Evolutionary conservation across 1,140 invertebrate species (phyloP), one percentile per base, ranked within the genome.

Genomic region (Caerostris darwini): DNA sequence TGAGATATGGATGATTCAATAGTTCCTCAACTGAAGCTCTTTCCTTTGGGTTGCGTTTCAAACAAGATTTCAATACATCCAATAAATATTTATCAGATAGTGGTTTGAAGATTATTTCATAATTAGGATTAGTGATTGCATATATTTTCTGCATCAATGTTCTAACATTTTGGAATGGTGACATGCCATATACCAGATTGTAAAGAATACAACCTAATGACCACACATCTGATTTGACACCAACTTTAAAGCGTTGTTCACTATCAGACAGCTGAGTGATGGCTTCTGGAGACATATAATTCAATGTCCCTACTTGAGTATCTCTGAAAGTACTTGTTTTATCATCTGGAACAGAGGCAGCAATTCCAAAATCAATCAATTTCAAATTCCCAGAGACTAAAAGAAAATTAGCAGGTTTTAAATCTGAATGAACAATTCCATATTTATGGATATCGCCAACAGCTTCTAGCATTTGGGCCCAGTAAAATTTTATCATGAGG

Each of bases 341-440:
- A 95, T 99, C 99, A 71, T 97, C 96, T 95, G 98, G 97, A 86
- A 99, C 97, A 86, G 97, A 97, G 83, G 98, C 98, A n/a, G 99
- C 98, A 95, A 99, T 99, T 53, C 99, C 99, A 96, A 99, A 99
- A 96, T 99, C 99, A 94, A 99, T 99, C 53, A 99, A 96, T 96
- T 99, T 99, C 5, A 99, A 96, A 83, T 97, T 97, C 5, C 98
- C 98, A 93, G 97, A 97, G 53, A 99, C 98, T 95, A 99, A 96
- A 12, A 99, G 96, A 96, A 99, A 99, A 96, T 99, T 99, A 3
- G 98, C 98, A 12, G 99, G 99, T 96, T 99, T 99, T 92, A 99
- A 96, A 96, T 99, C 99, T 0, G 98, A 98, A 96, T 99, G 99
- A 93, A 99, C 98, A 14, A 99, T 98, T 98, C 98, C 98, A 96